A percentile compares a stretch with the other conserved stretches of the same genome.
These are phyloP conservation scores for Ellobium chinense DNA, from an alignment of 2,888 invertebrate genomes.

Conservation along the genomic window DNA sequence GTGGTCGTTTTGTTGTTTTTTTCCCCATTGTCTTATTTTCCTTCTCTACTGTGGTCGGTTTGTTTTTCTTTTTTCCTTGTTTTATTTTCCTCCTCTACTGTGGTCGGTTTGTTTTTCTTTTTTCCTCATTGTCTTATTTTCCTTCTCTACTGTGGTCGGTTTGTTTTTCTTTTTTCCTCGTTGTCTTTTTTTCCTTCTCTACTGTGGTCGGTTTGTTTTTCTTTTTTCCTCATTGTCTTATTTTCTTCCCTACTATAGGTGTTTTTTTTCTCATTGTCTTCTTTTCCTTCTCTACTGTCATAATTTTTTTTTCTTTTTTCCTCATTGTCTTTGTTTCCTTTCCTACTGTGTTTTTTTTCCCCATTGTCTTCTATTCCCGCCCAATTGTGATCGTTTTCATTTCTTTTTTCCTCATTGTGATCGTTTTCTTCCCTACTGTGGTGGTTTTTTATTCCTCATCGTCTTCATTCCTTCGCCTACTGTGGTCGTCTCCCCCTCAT, in stretches of 20 bases:
- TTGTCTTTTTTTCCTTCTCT: not conserved
- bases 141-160: not conserved
- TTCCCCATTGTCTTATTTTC: not conserved
- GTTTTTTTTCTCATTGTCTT: not conserved
- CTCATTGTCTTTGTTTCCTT: conserved; percentile 22
- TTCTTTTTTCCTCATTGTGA: conserved; percentile 5
- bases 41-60: not conserved
- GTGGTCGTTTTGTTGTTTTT: too few species aligned
- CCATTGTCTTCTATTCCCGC: conserved; percentile 42
- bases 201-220: not conserved
- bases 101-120: too few species aligned
- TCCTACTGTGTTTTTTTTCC: conserved; percentile 17
- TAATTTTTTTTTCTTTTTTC: conserved; percentile 6
- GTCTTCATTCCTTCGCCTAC: conserved; percentile 22
- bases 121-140: not conserved
- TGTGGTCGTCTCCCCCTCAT: not conserved
- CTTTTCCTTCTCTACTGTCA: conserved; percentile 12
- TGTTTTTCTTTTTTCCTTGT: conserved; percentile 5
- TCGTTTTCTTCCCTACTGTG: conserved; percentile 10
- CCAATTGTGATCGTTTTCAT: conserved; percentile 35
- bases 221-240: conserved; percentile 12
- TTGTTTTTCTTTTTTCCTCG: not conserved
- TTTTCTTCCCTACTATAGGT: not conserved
- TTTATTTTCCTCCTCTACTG: not conserved
- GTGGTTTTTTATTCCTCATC: conserved; percentile 28